Percentiles rank a stretch among this genome's conserved stretches.
phyloP scores from a whole-genome alignment of 2,888 invertebrate genomes.

The Hypolimnas misippus region DNA sequence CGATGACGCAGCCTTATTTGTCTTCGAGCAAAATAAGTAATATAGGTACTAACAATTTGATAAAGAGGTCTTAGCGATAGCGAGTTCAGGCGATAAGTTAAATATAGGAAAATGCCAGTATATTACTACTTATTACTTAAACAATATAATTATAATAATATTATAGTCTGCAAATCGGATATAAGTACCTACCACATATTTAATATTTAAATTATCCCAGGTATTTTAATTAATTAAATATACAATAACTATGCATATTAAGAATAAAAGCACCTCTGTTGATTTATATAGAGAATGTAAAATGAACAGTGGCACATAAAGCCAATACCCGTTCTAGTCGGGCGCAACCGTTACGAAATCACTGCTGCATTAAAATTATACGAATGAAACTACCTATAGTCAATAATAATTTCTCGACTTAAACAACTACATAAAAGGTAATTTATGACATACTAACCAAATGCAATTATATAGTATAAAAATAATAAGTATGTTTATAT shows the following conservation, averaged over 20 bases:
- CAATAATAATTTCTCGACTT: constrained; percentile 33
- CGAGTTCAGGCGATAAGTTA: constrained; percentile 76
- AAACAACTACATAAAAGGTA: constrained; percentile 8
- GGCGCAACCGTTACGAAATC: constrained; percentile 83
- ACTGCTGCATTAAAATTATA: constrained; percentile 76
- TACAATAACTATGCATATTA: neutral
- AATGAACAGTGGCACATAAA: constrained; percentile 67
- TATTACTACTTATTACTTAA: neutral
- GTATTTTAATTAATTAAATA: too few relatives aligned
- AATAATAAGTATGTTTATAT: neutral
- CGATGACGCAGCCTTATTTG: constrained; percentile 63
- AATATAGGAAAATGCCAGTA: constrained; percentile 72
- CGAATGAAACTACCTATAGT: constrained; percentile 37
- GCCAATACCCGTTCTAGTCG: constrained; percentile 81
- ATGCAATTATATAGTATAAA: neutral
- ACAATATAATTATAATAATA: neutral
- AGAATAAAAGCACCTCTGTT: constrained; percentile 26
- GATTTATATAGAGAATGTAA: constrained; percentile 58
- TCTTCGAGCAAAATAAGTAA: constrained; percentile 52
- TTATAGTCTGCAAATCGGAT: neutral
- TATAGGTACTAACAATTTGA: constrained; percentile 56
- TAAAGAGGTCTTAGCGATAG: constrained; percentile 77
- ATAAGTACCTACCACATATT: too few relatives aligned
- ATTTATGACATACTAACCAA: constrained; percentile 1
- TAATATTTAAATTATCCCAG: too few relatives aligned